Conservation (phyloP, 2,113 vertebrate species). For the Eidolon helvum region DNA sequence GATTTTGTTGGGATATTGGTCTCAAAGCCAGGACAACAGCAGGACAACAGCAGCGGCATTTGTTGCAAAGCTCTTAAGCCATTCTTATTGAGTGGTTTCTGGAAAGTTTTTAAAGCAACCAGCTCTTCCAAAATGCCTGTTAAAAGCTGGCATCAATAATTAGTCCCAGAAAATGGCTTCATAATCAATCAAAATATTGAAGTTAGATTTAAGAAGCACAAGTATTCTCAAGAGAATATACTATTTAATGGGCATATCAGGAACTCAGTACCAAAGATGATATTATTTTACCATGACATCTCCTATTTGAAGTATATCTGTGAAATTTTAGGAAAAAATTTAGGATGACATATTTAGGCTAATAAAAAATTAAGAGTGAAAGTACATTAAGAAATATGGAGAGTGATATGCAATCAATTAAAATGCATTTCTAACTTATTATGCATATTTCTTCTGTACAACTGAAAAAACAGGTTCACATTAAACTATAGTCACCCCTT, state of each 20-base stretch:
- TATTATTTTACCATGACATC: not conserved
- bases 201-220: not conserved
- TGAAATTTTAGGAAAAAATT: not conserved
- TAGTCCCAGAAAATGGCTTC: not conserved
- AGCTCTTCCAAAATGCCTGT: conserved; percentile 18
- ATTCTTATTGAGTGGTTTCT: not conserved
- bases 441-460: not conserved
- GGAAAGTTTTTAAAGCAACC: conserved; percentile 26
- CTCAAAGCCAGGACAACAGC: not conserved
- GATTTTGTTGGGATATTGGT: not conserved
- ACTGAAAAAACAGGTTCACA: not conserved
- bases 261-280: not conserved
- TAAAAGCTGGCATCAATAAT: conserved; percentile 30
- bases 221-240: not conserved
- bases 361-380: not conserved
- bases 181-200: not conserved
- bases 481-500: not conserved
- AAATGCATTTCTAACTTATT: not conserved
- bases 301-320: not conserved
- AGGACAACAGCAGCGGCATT: not conserved
- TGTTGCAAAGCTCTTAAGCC: not conserved
- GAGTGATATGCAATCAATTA: not conserved
- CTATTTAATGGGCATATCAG: not conserved
- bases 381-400: not conserved
- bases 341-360: not conserved